Percentiles rank a stretch among this genome's conserved stretches.
These are phyloP conservation scores for Antigone vipio DNA, from an alignment of 2,113 vertebrate species.

Conservation along the genomic window DNA sequence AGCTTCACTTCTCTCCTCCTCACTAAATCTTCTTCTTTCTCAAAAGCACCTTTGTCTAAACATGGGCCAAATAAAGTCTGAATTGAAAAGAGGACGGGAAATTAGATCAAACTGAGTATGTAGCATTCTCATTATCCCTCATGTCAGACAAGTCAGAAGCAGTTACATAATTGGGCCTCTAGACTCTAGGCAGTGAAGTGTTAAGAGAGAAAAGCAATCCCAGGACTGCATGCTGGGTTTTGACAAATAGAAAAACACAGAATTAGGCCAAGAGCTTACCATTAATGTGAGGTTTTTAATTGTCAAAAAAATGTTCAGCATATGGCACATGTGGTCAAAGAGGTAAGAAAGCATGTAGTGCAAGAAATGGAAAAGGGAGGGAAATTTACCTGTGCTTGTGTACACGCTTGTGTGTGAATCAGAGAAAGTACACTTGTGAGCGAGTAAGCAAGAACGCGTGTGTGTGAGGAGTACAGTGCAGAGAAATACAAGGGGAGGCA, in stretches of 20 bases:
- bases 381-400: not conserved
- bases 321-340: not conserved
- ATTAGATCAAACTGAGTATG: conserved; percentile 50
- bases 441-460: not conserved
- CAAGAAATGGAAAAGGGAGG: not conserved
- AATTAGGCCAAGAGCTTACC: conserved; percentile 32
- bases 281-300: not conserved
- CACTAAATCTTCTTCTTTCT: not conserved
- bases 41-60: conserved; percentile 11
- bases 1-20: not conserved
- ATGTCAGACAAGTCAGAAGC: conserved; percentile 57
- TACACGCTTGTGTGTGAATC: not conserved
- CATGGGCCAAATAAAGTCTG: conserved; percentile 9
- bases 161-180: conserved; percentile 55
- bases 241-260: conserved; percentile 53
- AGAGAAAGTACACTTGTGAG: not conserved
- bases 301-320: not conserved
- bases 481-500: not conserved
- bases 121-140: conserved; percentile 44
- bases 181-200: conserved; percentile 56
- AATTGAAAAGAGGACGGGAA: conserved; percentile 56
- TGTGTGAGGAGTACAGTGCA: not conserved
- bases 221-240: conserved; percentile 34
- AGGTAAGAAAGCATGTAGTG: not conserved
- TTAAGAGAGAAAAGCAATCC: conserved; percentile 54